These are phyloP conservation scores for Seriola rivoliana DNA, from an alignment of 2,113 vertebrate species.

Conservation along the genomic window DNA sequence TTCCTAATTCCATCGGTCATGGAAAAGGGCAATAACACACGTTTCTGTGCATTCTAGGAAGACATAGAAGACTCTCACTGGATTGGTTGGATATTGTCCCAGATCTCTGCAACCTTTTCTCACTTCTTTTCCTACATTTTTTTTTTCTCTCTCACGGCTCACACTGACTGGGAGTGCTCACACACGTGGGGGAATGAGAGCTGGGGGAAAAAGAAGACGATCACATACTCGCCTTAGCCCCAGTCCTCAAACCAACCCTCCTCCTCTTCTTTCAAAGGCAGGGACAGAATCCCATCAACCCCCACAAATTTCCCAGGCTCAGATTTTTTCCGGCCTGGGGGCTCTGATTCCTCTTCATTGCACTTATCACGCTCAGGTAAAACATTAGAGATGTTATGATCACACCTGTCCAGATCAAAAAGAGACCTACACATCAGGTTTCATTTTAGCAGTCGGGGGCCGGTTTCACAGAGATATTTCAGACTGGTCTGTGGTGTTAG, in stretches of 20 bases:
- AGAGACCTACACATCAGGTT: constrained; percentile 5
- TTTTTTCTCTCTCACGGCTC: not conserved
- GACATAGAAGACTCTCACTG: constrained; percentile 18
- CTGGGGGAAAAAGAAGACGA: constrained; percentile 12
- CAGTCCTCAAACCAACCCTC: constrained; percentile 36
- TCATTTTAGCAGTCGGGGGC: constrained; percentile 2
- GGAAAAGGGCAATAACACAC: constrained; percentile 39
- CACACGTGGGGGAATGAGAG: constrained; percentile 3
- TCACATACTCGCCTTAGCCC: constrained; percentile 4
- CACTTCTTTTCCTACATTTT: not conserved
- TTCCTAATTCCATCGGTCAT: constrained; percentile 38
- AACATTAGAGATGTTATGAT: constrained; percentile 30
- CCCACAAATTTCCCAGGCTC: constrained; percentile 35
- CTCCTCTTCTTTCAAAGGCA: constrained; percentile 14
- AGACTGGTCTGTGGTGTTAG: too few species aligned
- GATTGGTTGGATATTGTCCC: constrained; percentile 23
- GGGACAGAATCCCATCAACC: constrained; percentile 18
- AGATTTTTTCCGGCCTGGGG: constrained; percentile 37
- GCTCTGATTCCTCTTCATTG: constrained; percentile 7
- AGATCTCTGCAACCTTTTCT: constrained; percentile 32
- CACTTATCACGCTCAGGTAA: constrained; percentile 44
- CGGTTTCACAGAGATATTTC: not conserved
- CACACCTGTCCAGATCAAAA: constrained; percentile 32
- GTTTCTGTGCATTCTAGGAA: constrained; percentile 26
- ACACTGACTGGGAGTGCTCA: not conserved